Conservation (phyloP, 2,797 vertebrate species). For the Tangara arthus region DNA sequence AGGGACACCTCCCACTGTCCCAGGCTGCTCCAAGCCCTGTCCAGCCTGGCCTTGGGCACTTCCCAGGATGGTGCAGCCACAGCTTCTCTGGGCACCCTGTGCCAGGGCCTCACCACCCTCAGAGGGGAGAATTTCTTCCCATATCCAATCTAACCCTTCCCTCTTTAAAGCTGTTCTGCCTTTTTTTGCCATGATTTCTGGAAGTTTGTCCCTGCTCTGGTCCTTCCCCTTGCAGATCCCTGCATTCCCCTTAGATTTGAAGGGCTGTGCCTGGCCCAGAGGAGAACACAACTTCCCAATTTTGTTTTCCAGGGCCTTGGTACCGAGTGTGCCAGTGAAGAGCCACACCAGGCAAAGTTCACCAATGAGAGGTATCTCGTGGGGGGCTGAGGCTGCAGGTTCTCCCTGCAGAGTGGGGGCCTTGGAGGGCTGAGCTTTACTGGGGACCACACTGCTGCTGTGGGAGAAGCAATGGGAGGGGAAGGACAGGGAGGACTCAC, state of each 20-base stretch:
- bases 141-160: not conserved
- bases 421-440: not conserved
- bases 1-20: accelerated
- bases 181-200: not conserved
- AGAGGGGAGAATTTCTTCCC: not conserved
- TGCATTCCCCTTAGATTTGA: not conserved
- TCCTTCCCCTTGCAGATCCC: not conserved
- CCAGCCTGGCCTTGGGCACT: accelerated
- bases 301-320: constrained; percentile 82
- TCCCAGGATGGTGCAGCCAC: not conserved
- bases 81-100: not conserved
- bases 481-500: not conserved
- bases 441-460: not conserved
- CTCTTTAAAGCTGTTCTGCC: not conserved
- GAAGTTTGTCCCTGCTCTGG: not conserved
- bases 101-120: not conserved
- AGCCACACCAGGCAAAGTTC: constrained; percentile 80
- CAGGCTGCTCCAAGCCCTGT: not conserved
- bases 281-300: not conserved
- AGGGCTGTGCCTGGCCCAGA: not conserved
- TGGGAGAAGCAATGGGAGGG: not conserved
- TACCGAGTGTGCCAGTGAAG: constrained; percentile 70
- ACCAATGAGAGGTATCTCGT: constrained; percentile 83
- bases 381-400: not conserved
- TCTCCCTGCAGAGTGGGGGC: not conserved